phyloP scores from a whole-genome alignment of 2,797 vertebrate genomes.

The Vultur gryphus region DNA sequence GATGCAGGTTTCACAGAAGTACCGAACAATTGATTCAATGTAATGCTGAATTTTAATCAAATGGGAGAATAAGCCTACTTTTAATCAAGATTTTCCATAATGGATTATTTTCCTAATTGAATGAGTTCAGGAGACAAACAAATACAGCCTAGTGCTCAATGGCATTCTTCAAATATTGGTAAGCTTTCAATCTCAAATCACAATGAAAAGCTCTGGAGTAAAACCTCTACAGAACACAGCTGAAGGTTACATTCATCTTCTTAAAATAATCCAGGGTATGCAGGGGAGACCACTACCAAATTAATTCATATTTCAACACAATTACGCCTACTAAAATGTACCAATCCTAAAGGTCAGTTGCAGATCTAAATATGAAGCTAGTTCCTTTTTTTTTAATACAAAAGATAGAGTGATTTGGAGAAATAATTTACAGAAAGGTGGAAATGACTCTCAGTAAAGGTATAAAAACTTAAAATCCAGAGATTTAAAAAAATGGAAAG shows the following conservation, averaged over 20 bases:
- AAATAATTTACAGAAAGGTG: not conserved
- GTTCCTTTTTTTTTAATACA: not conserved
- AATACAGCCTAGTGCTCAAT: conserved; percentile 52
- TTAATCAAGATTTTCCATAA: conserved; percentile 74
- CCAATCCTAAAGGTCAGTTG: conserved; percentile 4
- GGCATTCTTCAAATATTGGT: conserved; percentile 69
- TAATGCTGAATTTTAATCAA: conserved; percentile 71
- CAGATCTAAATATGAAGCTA: not conserved
- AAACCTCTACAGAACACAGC: conserved; percentile 24
- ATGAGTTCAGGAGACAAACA: conserved; percentile 65
- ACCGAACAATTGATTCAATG: conserved; percentile 69
- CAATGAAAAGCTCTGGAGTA: conserved; percentile 19
- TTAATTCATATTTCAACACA: conserved; percentile 40
- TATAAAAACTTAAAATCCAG: not conserved
- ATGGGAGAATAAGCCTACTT: conserved; percentile 66
- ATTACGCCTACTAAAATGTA: conserved; percentile 27
- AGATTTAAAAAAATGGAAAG: not conserved
- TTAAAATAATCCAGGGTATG: conserved; percentile 40
- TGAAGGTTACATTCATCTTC: conserved; percentile 66
- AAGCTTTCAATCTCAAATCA: conserved; percentile 67
- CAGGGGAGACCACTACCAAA: conserved; percentile 16
- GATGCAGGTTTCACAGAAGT: conserved; percentile 45
- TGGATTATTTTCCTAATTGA: conserved; percentile 74
- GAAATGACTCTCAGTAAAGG: not conserved
- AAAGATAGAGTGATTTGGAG: not conserved